Evolutionary conservation across 2,888 invertebrate species (phyloP), one percentile per base, ranked within the genome.

Genomic region (Cosmorhoe ocellata): DNA sequence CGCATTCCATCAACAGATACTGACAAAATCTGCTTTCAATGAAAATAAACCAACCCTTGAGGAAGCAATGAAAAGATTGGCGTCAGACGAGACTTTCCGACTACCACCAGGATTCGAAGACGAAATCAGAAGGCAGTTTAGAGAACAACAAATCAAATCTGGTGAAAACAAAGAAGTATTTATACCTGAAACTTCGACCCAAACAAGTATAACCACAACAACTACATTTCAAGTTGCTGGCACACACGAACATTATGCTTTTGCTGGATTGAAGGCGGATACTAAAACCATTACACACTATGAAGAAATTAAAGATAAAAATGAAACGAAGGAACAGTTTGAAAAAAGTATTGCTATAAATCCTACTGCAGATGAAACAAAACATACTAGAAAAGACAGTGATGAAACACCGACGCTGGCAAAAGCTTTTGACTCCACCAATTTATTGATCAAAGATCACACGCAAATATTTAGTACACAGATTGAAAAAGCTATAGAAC

Each of bases 71-170:
- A 33, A 30, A 28, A 11, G 14, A n/a, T 14, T 18, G 22, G 18
- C 5, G 3, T 13, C 28, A 7, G 32, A 40, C 5, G 45, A 45
- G 2, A 30, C 14, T 30, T 51, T 51, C 28, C 64, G 74, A 1
- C 71, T 85, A 30, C 88, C 88, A 0, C 86, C 87, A 7, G 88
- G 88, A 0, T 88, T 87, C 38, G 86, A 88, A 71, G 78, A 80
- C n/a, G 81, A 84, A 55, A 81, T 61, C 12, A 65, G 54, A 7
- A 63, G 61, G 9, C 65, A 57, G 57, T 2, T 52, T 54, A 30
- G 55, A 52, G 18, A 58, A 58, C 26, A 43, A 50, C 26, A 59
- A 58, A 10, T 51, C 42, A 44, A 42, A 51, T 41, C 39, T 41
- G 10, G 58, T 54, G 43, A 63, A 50, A 41, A 37, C 27, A 32